phyloP scores from a whole-genome alignment of 2,113 vertebrate species.

The Tringa solitaria region DNA sequence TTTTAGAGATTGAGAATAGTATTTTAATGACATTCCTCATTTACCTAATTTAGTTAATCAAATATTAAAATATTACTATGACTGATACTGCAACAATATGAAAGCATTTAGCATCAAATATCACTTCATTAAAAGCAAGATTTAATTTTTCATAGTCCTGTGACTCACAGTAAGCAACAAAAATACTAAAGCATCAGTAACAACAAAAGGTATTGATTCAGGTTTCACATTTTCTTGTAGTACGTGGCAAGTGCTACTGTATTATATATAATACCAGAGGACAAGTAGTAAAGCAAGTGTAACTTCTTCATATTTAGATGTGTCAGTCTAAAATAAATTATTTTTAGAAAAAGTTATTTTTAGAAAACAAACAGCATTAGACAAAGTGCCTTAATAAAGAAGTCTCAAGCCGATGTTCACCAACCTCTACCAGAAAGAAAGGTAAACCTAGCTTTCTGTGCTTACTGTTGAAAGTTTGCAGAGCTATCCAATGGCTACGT shows the following conservation, averaged over 20 bases:
- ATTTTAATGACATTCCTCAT: slow-evolving; percentile 18
- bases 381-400: neutral
- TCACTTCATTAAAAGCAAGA: neutral
- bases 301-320: neutral
- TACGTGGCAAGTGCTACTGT: neutral
- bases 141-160: neutral
- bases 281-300: neutral
- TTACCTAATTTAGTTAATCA: slow-evolving; percentile 7
- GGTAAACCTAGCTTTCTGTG: neutral
- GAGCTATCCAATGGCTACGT: neutral
- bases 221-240: neutral
- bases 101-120: neutral
- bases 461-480: neutral
- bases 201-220: neutral
- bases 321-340: neutral
- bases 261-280: neutral
- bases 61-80: neutral
- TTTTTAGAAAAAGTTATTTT: neutral
- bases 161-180: neutral
- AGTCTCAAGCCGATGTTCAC: neutral
- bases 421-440: neutral
- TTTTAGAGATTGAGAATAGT: neutral
- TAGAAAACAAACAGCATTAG: neutral
- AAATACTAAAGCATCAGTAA: neutral
- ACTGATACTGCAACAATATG: neutral